phyloP scores from a whole-genome alignment of 2,888 invertebrate species.

The Caenorhabditis sp. region DNA sequence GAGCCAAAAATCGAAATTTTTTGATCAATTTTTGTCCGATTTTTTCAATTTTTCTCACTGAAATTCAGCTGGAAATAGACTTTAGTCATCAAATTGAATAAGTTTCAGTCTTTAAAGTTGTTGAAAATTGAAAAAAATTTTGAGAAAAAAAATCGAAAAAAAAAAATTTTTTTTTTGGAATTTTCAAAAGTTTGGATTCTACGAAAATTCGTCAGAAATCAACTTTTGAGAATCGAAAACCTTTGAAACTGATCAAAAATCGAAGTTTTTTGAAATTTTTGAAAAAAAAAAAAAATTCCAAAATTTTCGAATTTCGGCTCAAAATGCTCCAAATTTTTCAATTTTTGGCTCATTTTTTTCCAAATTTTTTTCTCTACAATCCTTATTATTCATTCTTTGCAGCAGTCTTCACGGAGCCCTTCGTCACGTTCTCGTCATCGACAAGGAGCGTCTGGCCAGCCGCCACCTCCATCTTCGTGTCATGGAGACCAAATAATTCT shows the following conservation, averaged over 20 bases:
- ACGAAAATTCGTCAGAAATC: too few relatives aligned
- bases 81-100: neutral
- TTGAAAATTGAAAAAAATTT: too few relatives aligned
- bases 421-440: conserved; percentile 21
- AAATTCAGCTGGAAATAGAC: too few relatives aligned
- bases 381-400: neutral
- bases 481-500: neutral
- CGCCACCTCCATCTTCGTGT: conserved; percentile 27
- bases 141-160: too few relatives aligned
- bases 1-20: neutral
- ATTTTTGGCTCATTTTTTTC: conserved; percentile 3
- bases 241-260: too few relatives aligned
- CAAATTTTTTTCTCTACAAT: neutral
- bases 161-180: too few relatives aligned
- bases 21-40: neutral
- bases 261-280: neutral
- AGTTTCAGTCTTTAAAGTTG: too few relatives aligned
- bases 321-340: neutral
- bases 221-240: too few relatives aligned
- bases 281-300: too few relatives aligned
- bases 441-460: conserved; percentile 37
- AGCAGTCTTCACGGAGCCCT: neutral
- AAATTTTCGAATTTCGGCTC: neutral
- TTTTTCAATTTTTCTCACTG: conserved; percentile 1
- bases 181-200: too few relatives aligned